Percentiles rank a stretch among this genome's conserved stretches.
These are phyloP conservation scores for Ceyx erithaca DNA, from an alignment of 2,797 vertebrate genomes.

Conservation along the genomic window DNA sequence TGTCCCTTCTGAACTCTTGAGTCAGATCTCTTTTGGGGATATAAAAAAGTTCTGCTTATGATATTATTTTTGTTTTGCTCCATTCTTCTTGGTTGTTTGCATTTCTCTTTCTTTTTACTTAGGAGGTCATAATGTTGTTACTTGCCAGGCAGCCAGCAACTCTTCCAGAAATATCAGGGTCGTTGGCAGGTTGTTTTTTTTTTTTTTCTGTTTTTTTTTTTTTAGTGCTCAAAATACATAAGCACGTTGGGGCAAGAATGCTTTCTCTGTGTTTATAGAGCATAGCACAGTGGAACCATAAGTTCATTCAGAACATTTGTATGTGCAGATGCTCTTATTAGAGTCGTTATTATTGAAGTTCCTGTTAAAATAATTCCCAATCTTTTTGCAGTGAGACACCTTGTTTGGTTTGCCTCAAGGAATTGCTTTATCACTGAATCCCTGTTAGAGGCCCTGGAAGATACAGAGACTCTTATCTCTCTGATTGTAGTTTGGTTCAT, in stretches of 20 bases:
- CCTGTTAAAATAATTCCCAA: rapidly evolving
- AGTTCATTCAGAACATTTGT: neutral
- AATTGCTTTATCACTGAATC: neutral
- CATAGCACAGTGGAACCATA: neutral
- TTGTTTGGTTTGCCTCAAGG: neutral
- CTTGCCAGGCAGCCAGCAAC: conserved; percentile 34
- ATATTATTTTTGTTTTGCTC: conserved; percentile 52
- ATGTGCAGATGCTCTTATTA: neutral
- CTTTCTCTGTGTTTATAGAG: neutral
- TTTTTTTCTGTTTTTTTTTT: neutral
- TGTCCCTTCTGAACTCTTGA: neutral
- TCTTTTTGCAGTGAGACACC: neutral
- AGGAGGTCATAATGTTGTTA: conserved; percentile 23
- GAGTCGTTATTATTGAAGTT: neutral
- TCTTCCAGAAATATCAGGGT: conserved; percentile 57
- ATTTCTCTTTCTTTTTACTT: conserved; percentile 46
- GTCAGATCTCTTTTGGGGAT: neutral
- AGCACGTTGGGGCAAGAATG: conserved; percentile 21
- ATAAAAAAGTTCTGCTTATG: conserved; percentile 17
- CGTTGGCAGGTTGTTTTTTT: neutral
- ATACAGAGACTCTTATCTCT: neutral
- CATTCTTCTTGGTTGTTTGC: conserved; percentile 41
- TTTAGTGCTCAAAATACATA: neutral
- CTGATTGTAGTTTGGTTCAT: neutral
- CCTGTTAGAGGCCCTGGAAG: neutral